Percentiles rank a stretch among this genome's conserved stretches.
Evolutionary conservation across 2,888 invertebrate species (phyloP).

Genomic region (Drosophila sordidula): DNA sequence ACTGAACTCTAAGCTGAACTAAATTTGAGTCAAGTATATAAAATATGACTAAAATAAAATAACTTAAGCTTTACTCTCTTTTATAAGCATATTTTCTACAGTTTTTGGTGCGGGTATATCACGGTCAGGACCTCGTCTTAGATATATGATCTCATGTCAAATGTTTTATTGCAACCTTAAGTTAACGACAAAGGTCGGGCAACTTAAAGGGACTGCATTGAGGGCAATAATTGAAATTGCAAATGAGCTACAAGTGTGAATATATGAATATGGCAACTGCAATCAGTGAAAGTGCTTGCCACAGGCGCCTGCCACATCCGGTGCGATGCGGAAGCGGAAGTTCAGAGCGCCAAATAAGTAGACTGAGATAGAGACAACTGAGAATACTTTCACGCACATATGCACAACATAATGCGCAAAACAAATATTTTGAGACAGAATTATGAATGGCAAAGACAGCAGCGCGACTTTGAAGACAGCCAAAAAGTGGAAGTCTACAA

Average conservation of each 20-base stretch:
- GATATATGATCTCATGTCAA: neutral
- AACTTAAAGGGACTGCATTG: conserved; percentile 36
- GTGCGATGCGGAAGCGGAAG: conserved; percentile 65
- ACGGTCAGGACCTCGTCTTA: neutral
- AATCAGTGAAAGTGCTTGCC: conserved; percentile 70
- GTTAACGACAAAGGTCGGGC: conserved; percentile 6
- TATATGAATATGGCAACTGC: conserved; percentile 38
- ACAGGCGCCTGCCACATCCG: conserved; percentile 70
- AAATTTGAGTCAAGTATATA: too few relatives aligned
- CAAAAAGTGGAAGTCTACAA: conserved; percentile 9
- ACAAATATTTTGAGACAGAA: conserved; percentile 66
- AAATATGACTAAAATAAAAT: neutral
- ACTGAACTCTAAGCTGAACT: too few relatives aligned
- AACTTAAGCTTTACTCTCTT: neutral
- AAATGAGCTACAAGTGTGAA: conserved; percentile 55
- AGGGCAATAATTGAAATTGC: conserved; percentile 46
- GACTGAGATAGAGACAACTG: conserved; percentile 7
- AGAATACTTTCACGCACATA: conserved; percentile 66
- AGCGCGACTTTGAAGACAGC: conserved; percentile 25
- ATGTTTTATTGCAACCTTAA: conserved; percentile 28
- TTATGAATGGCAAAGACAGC: conserved; percentile 53
- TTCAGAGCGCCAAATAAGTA: conserved; percentile 19
- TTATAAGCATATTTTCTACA: too few relatives aligned
- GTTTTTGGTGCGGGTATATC: conserved; percentile 1
- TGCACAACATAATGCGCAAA: conserved; percentile 63